Evolutionary conservation across 2,888 invertebrate genomes (phyloP).

Genomic region (Scrobipalpa costella): DNA sequence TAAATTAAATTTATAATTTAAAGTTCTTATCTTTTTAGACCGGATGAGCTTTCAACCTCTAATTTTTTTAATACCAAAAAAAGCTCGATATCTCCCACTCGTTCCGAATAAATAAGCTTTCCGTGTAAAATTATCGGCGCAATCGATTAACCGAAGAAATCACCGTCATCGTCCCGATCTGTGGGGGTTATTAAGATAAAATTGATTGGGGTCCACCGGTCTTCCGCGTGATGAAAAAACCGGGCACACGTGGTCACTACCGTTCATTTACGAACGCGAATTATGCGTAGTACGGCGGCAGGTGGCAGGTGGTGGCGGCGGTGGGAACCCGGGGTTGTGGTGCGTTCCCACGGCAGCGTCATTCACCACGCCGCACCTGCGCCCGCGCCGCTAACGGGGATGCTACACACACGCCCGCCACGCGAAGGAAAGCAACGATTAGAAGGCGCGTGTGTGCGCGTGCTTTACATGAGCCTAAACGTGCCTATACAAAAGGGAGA

Average conservation of each 20-base stretch:
- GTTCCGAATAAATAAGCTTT: slow-evolving; percentile 28
- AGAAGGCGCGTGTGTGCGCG: slow-evolving; percentile 57
- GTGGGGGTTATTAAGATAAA: slow-evolving; percentile 67
- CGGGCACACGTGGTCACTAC: slow-evolving; percentile 79
- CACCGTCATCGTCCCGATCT: slow-evolving; percentile 45
- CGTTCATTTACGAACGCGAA: slow-evolving; percentile 81
- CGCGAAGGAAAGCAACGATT: slow-evolving; percentile 76
- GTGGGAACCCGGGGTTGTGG: slow-evolving; percentile 76
- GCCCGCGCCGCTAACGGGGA: slow-evolving; percentile 62
- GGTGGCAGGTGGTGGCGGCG: slow-evolving; percentile 71
- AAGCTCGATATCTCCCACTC: slow-evolving; percentile 10
- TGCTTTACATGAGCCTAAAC: slow-evolving; percentile 37
- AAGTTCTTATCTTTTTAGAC: not conserved
- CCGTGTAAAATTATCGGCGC: slow-evolving; percentile 42
- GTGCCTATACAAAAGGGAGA: slow-evolving; percentile 12
- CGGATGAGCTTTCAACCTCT: not conserved
- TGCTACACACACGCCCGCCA: slow-evolving; percentile 75
- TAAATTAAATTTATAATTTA: not conserved
- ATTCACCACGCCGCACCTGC: slow-evolving; percentile 77
- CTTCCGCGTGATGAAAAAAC: slow-evolving; percentile 76
- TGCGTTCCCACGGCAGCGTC: slow-evolving; percentile 76
- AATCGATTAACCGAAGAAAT: slow-evolving; percentile 64
- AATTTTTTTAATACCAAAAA: slow-evolving; percentile 15
- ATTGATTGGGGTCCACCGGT: slow-evolving; percentile 73
- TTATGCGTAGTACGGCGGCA: slow-evolving; percentile 80